A percentile compares a stretch with the other conserved stretches of the same genome.
Conservation (phyloP, 2,797 vertebrate species). For the Peromyscus nudipes region DNA sequence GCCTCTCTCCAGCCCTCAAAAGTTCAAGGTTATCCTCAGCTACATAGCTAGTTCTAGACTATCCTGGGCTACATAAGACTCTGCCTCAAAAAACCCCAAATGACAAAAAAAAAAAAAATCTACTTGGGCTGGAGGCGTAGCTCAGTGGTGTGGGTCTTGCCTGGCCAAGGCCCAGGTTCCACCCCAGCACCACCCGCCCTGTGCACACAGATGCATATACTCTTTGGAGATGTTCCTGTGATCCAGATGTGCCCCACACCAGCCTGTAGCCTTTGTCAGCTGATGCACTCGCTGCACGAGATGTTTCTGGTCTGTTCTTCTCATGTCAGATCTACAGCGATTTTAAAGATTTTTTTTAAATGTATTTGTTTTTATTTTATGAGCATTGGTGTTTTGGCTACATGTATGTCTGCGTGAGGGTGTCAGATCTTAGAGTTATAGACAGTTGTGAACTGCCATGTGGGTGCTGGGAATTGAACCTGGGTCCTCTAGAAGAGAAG, state of each 20-base stretch:
- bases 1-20: background rate
- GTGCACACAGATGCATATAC: background rate
- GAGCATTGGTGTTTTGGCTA: no score
- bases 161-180: background rate
- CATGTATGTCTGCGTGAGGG: no score
- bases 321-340: constrained; percentile 59
- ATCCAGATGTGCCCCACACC: constrained; percentile 37
- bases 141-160: background rate
- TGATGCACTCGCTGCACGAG: background rate
- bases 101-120: background rate
- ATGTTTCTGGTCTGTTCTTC: constrained; percentile 66
- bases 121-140: background rate
- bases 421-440: no score
- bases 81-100: background rate
- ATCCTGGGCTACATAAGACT: background rate
- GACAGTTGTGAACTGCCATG: no score
- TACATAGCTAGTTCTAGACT: background rate
- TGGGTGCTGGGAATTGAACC: no score
- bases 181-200: background rate
- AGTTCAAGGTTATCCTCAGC: background rate
- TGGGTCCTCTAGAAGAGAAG: no score
- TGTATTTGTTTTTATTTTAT: no score
- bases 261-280: constrained; percentile 15
- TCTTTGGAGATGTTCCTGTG: constrained; percentile 8
- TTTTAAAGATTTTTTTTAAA: constrained; percentile 38